These are phyloP conservation scores for Neodiprion lecontei DNA, from an alignment of 1,140 invertebrate species.

Conservation along the genomic window DNA sequence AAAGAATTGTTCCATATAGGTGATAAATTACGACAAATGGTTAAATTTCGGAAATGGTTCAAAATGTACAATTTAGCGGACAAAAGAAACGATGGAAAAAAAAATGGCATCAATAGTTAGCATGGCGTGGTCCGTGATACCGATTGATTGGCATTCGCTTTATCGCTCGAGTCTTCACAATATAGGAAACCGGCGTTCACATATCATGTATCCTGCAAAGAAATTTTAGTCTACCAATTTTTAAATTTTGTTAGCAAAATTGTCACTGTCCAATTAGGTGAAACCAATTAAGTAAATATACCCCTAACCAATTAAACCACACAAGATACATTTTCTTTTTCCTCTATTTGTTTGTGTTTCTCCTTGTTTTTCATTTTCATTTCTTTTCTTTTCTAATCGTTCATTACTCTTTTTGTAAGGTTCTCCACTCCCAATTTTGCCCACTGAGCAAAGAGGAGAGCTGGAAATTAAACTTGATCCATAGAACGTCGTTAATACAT, in stretches of 20 bases:
- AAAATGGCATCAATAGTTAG: constrained; percentile 36
- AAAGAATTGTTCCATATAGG: constrained; percentile 35
- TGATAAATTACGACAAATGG: constrained; percentile 40
- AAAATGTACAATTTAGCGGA: constrained; percentile 13
- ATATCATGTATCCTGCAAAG: constrained; percentile 58
- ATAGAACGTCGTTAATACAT: constrained; percentile 55
- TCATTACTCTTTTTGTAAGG: constrained; percentile 42
- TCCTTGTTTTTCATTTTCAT: constrained; percentile 10
- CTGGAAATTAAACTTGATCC: constrained; percentile 73
- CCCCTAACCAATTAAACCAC: constrained; percentile 58
- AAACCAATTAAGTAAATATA: constrained; percentile 55
- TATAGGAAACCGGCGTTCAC: constrained; percentile 60
- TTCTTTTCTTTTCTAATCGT: constrained; percentile 33
- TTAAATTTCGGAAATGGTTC: constrained; percentile 28
- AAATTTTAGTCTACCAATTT: constrained; percentile 60
- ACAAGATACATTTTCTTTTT: constrained; percentile 33
- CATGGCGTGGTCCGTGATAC: constrained; percentile 50
- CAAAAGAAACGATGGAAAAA: constrained; percentile 43
- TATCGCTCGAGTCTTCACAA: constrained; percentile 62
- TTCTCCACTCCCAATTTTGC: constrained; percentile 71
- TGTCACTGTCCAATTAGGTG: constrained; percentile 56
- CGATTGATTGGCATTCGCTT: constrained; percentile 60
- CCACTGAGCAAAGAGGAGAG: constrained; percentile 86
- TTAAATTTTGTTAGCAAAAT: constrained; percentile 61
- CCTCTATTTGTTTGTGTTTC: not conserved